Conservation (phyloP, 2,888 invertebrate genomes). For the Punctoribates punctum region DNA sequence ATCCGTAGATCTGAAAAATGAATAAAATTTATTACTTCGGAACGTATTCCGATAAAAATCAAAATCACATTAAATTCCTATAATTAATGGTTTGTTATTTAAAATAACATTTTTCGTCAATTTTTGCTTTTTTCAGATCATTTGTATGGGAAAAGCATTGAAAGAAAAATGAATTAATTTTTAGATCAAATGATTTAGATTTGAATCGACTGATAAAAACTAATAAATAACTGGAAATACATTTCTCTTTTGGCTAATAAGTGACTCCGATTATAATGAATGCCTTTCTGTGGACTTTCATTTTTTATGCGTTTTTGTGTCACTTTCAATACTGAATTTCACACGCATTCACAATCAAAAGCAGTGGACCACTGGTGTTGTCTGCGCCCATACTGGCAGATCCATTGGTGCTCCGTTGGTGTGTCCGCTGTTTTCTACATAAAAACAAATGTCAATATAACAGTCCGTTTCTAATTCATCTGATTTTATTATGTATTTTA, state of each 20-base stretch:
- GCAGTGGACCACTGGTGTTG: not conserved
- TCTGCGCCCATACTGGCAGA: not conserved
- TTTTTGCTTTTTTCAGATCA: not conserved
- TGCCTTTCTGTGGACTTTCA: not conserved
- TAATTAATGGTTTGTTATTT: not conserved
- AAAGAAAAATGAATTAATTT: not conserved
- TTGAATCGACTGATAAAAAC: not conserved
- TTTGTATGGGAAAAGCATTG: not conserved
- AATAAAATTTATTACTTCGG: not conserved
- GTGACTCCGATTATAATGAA: not conserved
- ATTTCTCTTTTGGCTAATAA: not conserved
- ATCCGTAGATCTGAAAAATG: not conserved
- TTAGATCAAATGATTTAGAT: not conserved
- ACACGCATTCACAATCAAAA: constrained; percentile 2
- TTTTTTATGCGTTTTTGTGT: constrained; percentile 19
- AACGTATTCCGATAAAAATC: not conserved
- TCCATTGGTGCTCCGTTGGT: not conserved
- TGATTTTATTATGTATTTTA: not conserved
- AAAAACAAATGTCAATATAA: constrained; percentile 22
- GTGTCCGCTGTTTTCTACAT: not conserved
- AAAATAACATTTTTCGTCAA: not conserved
- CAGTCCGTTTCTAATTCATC: not conserved
- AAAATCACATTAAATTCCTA: not conserved
- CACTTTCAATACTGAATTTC: constrained; percentile 13
- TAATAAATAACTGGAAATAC: not conserved